Conservation (phyloP, 2,888 invertebrate species). For the Leptinotarsa haldemani region DNA sequence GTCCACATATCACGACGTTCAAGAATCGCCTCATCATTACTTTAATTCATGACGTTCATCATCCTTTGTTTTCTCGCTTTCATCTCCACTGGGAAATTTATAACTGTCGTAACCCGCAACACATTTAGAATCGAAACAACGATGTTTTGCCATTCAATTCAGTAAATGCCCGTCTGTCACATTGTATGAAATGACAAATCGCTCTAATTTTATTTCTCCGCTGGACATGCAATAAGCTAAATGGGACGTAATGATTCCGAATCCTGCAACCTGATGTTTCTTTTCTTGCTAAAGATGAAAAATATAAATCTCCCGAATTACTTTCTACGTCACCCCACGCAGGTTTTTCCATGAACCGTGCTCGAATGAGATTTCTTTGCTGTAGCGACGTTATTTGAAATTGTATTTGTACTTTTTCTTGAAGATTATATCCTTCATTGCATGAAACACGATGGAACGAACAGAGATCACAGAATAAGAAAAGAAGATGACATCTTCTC, state of each 20-base stretch:
- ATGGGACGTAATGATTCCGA: slow-evolving; percentile 43
- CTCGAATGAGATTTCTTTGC: slow-evolving; percentile 6
- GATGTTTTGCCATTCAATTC: slow-evolving; percentile 53
- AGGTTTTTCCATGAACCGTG: slow-evolving; percentile 11
- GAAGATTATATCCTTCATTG: too few relatives aligned
- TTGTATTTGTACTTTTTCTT: not conserved
- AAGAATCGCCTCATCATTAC: slow-evolving; percentile 29
- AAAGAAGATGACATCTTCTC: too few relatives aligned
- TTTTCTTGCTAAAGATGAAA: slow-evolving; percentile 39
- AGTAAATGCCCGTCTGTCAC: slow-evolving; percentile 54
- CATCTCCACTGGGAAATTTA: slow-evolving; percentile 33
- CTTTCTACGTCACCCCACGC: slow-evolving; percentile 26
- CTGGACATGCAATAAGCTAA: slow-evolving; percentile 50
- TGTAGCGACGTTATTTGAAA: not conserved
- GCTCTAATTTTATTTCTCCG: slow-evolving; percentile 50
- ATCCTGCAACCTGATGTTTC: slow-evolving; percentile 40
- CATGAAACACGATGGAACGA: too few relatives aligned
- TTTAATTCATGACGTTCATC: slow-evolving; percentile 21
- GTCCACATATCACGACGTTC: slow-evolving; percentile 14
- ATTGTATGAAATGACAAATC: slow-evolving; percentile 53
- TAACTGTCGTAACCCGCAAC: slow-evolving; percentile 48
- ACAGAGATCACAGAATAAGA: too few relatives aligned
- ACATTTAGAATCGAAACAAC: slow-evolving; percentile 46
- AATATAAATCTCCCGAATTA: slow-evolving; percentile 41
- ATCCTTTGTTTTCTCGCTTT: slow-evolving; percentile 27